These are phyloP conservation scores for Gambusia affinis DNA, from an alignment of 2,113 vertebrate genomes.

Conservation along the genomic window DNA sequence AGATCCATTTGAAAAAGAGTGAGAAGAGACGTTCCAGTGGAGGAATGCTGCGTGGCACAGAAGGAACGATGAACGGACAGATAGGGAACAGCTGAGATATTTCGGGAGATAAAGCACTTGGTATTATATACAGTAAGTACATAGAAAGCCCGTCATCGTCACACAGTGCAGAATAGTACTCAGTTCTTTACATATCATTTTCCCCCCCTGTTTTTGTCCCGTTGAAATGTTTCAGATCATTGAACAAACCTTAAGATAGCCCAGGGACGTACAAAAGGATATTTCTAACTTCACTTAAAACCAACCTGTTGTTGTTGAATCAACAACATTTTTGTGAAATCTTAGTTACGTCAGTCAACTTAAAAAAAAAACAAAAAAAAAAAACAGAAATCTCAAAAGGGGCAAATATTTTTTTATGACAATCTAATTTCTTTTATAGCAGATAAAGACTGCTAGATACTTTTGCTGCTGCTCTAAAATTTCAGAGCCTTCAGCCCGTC, in stretches of 20 bases:
- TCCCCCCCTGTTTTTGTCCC: not conserved
- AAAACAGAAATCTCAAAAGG: not conserved
- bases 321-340: no score
- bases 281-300: not conserved
- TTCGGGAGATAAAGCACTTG: slow-evolving; percentile 57
- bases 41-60: not conserved
- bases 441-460: not conserved
- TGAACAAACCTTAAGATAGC: not conserved
- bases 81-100: not conserved
- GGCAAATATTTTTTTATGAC: not conserved
- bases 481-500: not conserved
- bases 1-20: not conserved
- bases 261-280: not conserved
- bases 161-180: not conserved
- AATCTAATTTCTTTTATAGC: not conserved
- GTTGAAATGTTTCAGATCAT: no score
- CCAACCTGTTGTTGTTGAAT: not conserved
- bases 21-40: not conserved
- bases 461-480: not conserved
- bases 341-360: no score
- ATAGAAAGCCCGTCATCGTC: not conserved
- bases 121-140: slow-evolving; percentile 27
- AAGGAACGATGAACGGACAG: not conserved
- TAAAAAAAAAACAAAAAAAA: not conserved
- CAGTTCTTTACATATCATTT: no score